Percentiles rank a stretch among this genome's conserved stretches.
Conservation (phyloP, 92 coral and sea anemone genomes). For the Epizoanthus ramosus region DNA sequence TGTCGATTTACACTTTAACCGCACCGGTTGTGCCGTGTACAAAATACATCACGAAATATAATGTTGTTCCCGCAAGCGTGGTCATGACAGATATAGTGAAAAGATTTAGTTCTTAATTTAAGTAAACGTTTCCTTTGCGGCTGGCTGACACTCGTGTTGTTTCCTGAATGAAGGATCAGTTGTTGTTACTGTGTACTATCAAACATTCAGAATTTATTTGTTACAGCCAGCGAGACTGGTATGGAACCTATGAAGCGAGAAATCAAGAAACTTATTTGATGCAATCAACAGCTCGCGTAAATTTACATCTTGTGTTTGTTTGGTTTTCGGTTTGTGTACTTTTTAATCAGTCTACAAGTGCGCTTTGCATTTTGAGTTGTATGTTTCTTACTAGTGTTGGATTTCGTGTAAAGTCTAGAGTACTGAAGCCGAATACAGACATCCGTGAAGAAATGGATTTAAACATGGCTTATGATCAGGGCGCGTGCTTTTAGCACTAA, state of each 20-base stretch:
- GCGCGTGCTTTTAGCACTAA: background rate
- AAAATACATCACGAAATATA: constrained; percentile 1
- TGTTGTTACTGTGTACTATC: background rate
- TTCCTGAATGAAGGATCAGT: background rate
- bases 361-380: background rate
- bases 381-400: background rate
- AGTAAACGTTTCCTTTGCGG: constrained; percentile 7
- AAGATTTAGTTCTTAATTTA: constrained; percentile 34
- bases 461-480: background rate
- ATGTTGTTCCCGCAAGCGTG: constrained; percentile 10
- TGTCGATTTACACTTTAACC: constrained; percentile 14
- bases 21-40: background rate
- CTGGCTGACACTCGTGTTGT: constrained; percentile 18
- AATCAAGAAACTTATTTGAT: background rate
- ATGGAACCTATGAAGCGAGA: background rate
- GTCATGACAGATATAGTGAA: background rate
- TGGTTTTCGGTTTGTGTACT: constrained; percentile 29
- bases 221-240: background rate
- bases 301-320: constrained; percentile 41
- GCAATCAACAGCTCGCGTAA: constrained; percentile 24
- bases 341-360: constrained; percentile 6
- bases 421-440: background rate
- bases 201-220: background rate
- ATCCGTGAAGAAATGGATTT: background rate
- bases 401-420: background rate